Evolutionary conservation across 2,113 vertebrate genomes (phyloP).

Genomic region (Alaudala cheleensis): DNA sequence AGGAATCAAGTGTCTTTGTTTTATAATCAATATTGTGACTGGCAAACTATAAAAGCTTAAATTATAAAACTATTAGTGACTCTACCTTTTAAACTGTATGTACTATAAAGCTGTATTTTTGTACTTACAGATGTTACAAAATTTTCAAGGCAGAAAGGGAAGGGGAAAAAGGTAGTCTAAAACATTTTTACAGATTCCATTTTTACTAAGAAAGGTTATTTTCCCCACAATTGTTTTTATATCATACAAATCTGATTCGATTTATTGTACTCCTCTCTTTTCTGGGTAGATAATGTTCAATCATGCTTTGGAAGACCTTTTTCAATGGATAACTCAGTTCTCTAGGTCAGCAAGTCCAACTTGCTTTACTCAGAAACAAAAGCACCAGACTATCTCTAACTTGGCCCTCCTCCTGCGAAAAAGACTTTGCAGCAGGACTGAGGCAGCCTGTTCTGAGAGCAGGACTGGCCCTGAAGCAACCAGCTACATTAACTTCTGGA

Average conservation of each 20-base stretch:
- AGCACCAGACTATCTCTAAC: neutral
- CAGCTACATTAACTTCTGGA: neutral
- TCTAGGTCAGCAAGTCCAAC: conserved; percentile 20
- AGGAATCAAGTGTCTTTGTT: neutral
- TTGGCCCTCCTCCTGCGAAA: neutral
- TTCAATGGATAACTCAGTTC: conserved; percentile 12
- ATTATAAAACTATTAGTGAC: conserved; percentile 58
- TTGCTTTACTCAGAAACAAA: conserved; percentile 9
- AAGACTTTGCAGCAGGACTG: neutral
- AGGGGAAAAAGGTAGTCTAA: neutral
- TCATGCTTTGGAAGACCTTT: conserved; percentile 58
- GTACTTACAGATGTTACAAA: conserved; percentile 62
- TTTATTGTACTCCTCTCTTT: neutral
- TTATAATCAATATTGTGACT: neutral
- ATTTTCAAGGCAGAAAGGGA: conserved; percentile 26
- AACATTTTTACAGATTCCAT: neutral
- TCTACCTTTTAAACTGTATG: conserved; percentile 35
- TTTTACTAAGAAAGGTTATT: neutral
- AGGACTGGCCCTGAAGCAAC: conserved; percentile 20
- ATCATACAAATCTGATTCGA: conserved; percentile 6
- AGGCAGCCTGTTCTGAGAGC: neutral
- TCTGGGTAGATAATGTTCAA: neutral
- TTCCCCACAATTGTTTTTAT: neutral
- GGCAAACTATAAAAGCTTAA: conserved; percentile 50
- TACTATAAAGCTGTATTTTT: conserved; percentile 53